Conservation (phyloP, 2,797 vertebrate species). For the Hozukius guyotensis region DNA sequence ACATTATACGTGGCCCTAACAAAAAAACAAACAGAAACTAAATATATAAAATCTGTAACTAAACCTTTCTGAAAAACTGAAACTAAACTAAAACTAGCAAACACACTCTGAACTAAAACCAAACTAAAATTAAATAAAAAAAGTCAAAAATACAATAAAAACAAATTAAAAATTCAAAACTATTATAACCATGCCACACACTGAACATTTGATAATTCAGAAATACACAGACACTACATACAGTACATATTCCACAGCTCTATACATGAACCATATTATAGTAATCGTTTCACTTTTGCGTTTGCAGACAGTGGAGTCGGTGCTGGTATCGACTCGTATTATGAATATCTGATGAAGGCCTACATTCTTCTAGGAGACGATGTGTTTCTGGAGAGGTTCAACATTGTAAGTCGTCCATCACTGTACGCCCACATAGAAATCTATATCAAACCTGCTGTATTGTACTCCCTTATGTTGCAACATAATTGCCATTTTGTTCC, state of each 20-base stretch:
- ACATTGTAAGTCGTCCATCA: conserved; percentile 75
- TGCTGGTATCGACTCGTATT: conserved; percentile 89
- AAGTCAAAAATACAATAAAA: too few species aligned
- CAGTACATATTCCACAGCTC: neutral
- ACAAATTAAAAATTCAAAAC: too few species aligned
- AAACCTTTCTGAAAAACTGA: too few species aligned
- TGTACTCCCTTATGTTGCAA: neutral
- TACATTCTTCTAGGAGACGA: conserved; percentile 88
- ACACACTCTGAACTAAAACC: too few species aligned
- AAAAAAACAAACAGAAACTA: too few species aligned
- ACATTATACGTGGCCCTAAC: too few species aligned
- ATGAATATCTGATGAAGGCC: conserved; percentile 89
- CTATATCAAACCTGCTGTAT: neutral
- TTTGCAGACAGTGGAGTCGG: conserved; percentile 86
- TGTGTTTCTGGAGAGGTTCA: conserved; percentile 86
- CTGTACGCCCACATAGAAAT: neutral
- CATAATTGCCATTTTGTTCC: neutral
- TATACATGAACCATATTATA: neutral
- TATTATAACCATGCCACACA: neutral
- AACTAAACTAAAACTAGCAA: too few species aligned
- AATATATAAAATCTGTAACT: too few species aligned
- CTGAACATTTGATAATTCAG: neutral
- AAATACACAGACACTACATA: neutral
- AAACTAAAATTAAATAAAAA: too few species aligned
- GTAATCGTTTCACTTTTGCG: conserved; percentile 11